A percentile compares a stretch with the other conserved stretches of the same genome.
phyloP scores from a whole-genome alignment of 2,113 vertebrate genomes.

The Heterotis niloticus region DNA sequence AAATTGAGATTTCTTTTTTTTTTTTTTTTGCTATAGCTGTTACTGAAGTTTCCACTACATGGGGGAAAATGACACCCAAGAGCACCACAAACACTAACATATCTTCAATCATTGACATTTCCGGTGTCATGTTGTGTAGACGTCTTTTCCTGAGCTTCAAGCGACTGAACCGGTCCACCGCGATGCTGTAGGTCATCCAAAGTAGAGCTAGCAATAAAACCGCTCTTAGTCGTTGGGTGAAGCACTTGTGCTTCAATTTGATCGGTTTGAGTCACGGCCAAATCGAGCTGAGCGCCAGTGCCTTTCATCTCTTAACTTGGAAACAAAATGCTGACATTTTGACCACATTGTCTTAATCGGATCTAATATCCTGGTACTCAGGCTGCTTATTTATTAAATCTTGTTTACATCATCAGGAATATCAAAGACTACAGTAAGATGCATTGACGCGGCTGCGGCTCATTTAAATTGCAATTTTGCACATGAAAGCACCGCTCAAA shows the following conservation, averaged over 20 bases:
- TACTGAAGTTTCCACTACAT: too few species aligned
- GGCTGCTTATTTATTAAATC: conserved; percentile 50
- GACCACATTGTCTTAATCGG: conserved; percentile 44
- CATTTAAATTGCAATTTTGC: conserved; percentile 40
- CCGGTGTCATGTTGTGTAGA: too few species aligned
- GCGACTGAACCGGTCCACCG: too few species aligned
- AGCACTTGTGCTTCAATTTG: not conserved
- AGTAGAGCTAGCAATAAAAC: not conserved
- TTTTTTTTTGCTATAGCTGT: too few species aligned
- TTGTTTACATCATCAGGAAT: conserved; percentile 49
- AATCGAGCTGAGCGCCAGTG: conserved; percentile 27
- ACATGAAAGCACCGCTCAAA: conserved; percentile 44
- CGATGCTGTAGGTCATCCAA: not conserved
- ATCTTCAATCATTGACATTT: too few species aligned
- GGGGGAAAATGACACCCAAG: too few species aligned
- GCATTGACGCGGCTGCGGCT: conserved; percentile 39
- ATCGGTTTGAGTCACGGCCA: conserved; percentile 22
- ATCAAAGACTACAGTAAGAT: conserved; percentile 45
- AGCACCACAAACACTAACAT: too few species aligned
- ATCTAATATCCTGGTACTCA: conserved; percentile 32
- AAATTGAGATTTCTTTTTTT: too few species aligned
- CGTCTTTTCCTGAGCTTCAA: too few species aligned
- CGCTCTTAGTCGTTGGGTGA: not conserved
- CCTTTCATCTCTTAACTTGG: conserved; percentile 43
- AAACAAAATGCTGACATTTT: conserved; percentile 45